Percentiles rank a stretch among this genome's conserved stretches.
These are phyloP conservation scores for Melanotaenia duboulayi DNA, from an alignment of 2,113 vertebrate species.

Conservation along the genomic window DNA sequence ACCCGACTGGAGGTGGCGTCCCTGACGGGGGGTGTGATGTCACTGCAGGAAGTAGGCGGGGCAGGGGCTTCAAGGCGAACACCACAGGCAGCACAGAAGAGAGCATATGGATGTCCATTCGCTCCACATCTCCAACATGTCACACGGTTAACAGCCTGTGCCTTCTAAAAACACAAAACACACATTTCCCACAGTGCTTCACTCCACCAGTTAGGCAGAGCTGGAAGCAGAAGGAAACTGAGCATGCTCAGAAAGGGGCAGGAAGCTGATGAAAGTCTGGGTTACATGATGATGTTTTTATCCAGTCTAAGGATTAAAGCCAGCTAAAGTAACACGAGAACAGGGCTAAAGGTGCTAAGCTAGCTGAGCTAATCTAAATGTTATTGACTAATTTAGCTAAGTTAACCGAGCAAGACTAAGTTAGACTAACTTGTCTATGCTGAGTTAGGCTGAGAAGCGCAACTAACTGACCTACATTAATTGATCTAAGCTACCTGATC, in stretches of 20 bases:
- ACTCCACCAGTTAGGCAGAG: not conserved
- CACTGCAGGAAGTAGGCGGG: constrained; percentile 29
- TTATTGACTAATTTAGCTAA: no score
- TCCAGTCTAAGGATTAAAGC: no score
- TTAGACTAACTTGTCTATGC: no score
- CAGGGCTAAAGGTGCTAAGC: no score
- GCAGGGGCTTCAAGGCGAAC: constrained; percentile 79
- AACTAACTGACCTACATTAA: no score
- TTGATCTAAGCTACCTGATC: no score
- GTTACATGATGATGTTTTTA: no score
- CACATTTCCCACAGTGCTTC: constrained; percentile 40
- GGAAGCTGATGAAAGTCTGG: not conserved
- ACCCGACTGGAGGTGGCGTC: constrained; percentile 4
- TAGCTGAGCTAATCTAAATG: no score
- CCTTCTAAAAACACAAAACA: constrained; percentile 70
- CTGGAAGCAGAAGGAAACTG: not conserved
- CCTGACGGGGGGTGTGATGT: constrained; percentile 13
- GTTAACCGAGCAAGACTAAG: no score
- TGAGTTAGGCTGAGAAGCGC: no score
- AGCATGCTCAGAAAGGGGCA: not conserved
- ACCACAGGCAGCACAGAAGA: constrained; percentile 87
- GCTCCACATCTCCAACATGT: constrained; percentile 86
- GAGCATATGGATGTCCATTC: constrained; percentile 80
- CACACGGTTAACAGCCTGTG: constrained; percentile 70
- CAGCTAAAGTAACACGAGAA: no score